Evolutionary conservation across 2,888 invertebrate genomes (phyloP), one percentile per base, ranked within the genome.

Genomic region (Archaeoteleia sp.): DNA sequence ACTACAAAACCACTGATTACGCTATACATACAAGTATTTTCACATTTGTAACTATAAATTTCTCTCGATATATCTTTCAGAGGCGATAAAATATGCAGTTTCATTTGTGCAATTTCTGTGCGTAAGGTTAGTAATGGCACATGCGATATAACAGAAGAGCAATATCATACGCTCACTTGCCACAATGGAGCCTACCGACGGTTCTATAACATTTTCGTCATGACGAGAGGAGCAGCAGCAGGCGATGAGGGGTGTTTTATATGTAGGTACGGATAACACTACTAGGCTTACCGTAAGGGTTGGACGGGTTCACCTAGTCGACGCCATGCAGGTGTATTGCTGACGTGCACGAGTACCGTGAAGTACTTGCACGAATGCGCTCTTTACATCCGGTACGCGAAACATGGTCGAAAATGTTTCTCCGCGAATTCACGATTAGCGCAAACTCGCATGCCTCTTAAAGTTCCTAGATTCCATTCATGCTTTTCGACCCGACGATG

Each of bases 161-260:
- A 35, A 43, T 51, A 51, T 48, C 40, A 42, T 43, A 49, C 60
- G 43, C 46, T 54, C 48, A 54, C 54, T 62, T 54, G 45, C 46
- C 61, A 54, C 62, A 62, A 62, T 62, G 62, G 35, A 54, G 62
- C 48, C 54, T 54, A 54, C 54, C 40, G 48, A 66, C 37, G 66
- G 54, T 53, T 60, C 58, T 65, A 58, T 58, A 58, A 53, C 65
- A 45, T 65, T 65, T 65, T 65, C 65, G 53, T 58, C 53, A 58
- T 58, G 58, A 58, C 53, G 65, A 65, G 65, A 63, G 49, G 55
- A 49, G 43, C 37, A 15, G 48, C 42, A 48, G 48, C 34, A 48
- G 60, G 53, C 54, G 45, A 63, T 55, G 63, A 63, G 51, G 57
- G 43, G 63, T 63, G 51, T 63, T 20, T 20, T 61, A 46, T 45